These are phyloP conservation scores for Lophura swinhoii DNA, from an alignment of 2,797 vertebrate species.

Conservation along the genomic window DNA sequence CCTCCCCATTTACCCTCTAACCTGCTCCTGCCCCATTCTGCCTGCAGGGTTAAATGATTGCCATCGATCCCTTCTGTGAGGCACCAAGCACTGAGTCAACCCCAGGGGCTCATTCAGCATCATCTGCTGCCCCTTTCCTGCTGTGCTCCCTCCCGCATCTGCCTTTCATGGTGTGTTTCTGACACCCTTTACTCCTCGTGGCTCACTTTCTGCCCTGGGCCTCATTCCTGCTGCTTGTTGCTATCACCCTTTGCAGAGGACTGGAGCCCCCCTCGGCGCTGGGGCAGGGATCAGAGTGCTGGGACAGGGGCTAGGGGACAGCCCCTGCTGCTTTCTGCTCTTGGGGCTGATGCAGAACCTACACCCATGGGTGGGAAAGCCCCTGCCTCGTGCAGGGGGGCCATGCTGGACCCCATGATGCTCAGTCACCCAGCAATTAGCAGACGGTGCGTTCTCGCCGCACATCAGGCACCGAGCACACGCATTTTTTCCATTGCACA, in stretches of 20 bases:
- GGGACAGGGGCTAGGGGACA: background rate
- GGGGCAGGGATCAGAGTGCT: background rate
- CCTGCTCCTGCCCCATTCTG: background rate
- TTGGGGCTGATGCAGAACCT: rapidly evolving
- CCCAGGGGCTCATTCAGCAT: background rate
- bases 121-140: background rate
- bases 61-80: background rate
- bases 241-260: background rate
- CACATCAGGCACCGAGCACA: background rate
- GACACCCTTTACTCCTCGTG: background rate
- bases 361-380: background rate
- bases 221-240: background rate
- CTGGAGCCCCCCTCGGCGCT: rapidly evolving
- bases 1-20: background rate
- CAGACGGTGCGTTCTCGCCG: background rate
- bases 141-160: background rate
- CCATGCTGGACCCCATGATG: background rate
- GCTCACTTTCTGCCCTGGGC: background rate
- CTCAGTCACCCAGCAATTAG: background rate
- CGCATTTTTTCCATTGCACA: conserved; percentile 40
- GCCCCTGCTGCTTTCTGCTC: rapidly evolving
- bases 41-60: background rate
- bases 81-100: background rate
- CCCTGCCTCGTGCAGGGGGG: background rate
- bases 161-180: background rate